Base-by-base conservation (phyloP, 2,797 vertebrate species). In the Epinephelus malabaricus region DNA sequence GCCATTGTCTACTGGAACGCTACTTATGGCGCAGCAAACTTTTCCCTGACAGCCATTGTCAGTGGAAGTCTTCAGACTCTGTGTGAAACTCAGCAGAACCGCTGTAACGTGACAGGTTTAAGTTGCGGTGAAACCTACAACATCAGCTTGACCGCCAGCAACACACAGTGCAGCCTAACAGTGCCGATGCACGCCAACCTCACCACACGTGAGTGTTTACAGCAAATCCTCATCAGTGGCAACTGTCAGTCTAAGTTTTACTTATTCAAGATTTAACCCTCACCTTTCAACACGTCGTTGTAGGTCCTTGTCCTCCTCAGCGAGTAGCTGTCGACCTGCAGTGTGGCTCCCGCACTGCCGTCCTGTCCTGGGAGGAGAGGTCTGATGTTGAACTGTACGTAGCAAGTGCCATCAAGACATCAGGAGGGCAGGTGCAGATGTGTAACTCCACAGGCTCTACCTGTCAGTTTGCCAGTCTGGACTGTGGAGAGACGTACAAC, bases 231-330 rank as follows among this genome's bases (percentile, higher is more conserved):
- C 14, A 19, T 25, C 15, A 12, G 5, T 63, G 34, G 49, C 56
- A 43, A 30, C 5, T 40, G 12, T 59, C 15, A 8, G 18, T 46
- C 1, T 23, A 23, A 5, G 1, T 70, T 54, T 25, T 12, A 61
- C 49, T 61, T 43, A 7, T 43, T 43, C 9, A 18, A 21, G 38
- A 30, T 49, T 25, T 68, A 15, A 73, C 17, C 17, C 3, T 38
- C 19, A n/a, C 49, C 40, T 1, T 17, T 27, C 21, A 19, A 12
- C 47, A 2, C 10, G 15, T 83, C 25, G 59, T 45, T 25, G 2
- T 27, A 96, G 95, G 91, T 51, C 93, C 94, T 10, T 96, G 95
- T 55, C 66, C 88, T 14, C 93, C 93, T 49, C 76, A 63, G 50
- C 53, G 1, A 7, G 84, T 93, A 19, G 79, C 54, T 1, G 86